A percentile compares a stretch with the other conserved stretches of the same genome.
These are phyloP conservation scores for Pentalonia nigronervosa DNA, from an alignment of 1,140 invertebrate species.

Conservation along the genomic window DNA sequence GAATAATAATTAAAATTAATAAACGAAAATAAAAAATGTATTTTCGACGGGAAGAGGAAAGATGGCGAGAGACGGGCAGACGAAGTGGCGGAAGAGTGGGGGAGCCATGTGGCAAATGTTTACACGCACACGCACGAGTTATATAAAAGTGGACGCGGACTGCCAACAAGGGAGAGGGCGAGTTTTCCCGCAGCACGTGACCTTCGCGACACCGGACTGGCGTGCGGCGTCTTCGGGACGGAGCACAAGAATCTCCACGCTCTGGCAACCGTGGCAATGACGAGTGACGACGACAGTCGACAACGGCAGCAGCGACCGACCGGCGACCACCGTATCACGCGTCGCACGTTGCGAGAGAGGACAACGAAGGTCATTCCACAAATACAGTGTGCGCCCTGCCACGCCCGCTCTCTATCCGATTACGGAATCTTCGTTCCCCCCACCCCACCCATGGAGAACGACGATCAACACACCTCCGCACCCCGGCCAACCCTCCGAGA, in stretches of 20 bases:
- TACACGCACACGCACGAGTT: slow-evolving; percentile 1
- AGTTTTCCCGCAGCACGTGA: slow-evolving; percentile 54
- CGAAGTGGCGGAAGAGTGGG: neutral
- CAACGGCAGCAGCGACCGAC: neutral
- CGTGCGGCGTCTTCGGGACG: slow-evolving; percentile 23
- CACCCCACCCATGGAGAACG: neutral
- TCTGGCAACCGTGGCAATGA: neutral
- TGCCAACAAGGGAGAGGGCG: neutral
- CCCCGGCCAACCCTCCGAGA: neutral
- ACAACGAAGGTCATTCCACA: slow-evolving; percentile 58
- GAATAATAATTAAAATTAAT: slow-evolving; percentile 18
- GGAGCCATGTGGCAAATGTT: slow-evolving; percentile 57
- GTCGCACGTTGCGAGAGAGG: slow-evolving; percentile 46
- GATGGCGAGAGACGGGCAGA: too few species aligned
- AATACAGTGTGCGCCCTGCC: slow-evolving; percentile 55
- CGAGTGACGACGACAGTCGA: neutral
- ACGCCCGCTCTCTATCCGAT: slow-evolving; percentile 57
- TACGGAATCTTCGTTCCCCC: slow-evolving; percentile 48
- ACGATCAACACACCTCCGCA: neutral
- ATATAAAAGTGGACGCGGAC: neutral
- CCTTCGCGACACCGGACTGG: slow-evolving; percentile 36
- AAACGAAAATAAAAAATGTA: neutral
- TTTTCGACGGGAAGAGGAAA: neutral
- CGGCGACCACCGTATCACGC: neutral
- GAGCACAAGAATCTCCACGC: slow-evolving; percentile 34